Evolutionary conservation across 2,797 vertebrate genomes (phyloP), one percentile per base, ranked within the genome.

Genomic region (Ataeniobius toweri): DNA sequence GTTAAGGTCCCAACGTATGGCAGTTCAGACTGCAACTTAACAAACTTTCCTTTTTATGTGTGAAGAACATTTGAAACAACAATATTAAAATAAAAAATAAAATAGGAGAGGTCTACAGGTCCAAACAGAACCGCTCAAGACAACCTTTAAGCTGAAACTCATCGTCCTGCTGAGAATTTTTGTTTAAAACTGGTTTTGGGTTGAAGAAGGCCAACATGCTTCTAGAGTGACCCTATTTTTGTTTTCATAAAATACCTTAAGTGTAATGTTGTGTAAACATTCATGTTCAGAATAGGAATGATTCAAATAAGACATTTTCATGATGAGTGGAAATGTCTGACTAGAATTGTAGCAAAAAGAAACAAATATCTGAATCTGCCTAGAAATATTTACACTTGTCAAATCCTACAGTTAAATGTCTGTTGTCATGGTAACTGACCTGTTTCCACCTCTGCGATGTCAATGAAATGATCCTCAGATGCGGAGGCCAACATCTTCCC

Each of bases 381-480:
- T 24, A 67, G 22, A 67, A 6, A 39, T 65, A 39, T 39, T 36
- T 63, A 28, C 28, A 63, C 28, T 36, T 26, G n/a, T 31, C 46
- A 50, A 2, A 16, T 14, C n/a, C 26, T 24, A 24, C 28, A 53
- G 18, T 28, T 24, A 9, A n/a, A 31, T 41, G n/a, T n/a, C 56
- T 61, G 44, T 28, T 12, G 22, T 20, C 24, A 20, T 10, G 55
- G 56, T 74, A 20, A 79, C 92, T 92, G 90, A 99, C 98, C 98
- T 74, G 98, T 99, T 89, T 99, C 98, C 77, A 99, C 98, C 84
- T 99, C 97, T 0, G 97, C 97, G 41, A 99, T 99, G 90, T 99
- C 98, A 56, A 99, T 99, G 90, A 99, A 99, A 87, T 99, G 98
- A 91, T 99, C 98, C 89, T 99, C 98, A 0, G 98, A 99, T 0